These are phyloP conservation scores for Ephialtes manifestator DNA, from an alignment of 2,888 invertebrate species.

Conservation along the genomic window DNA sequence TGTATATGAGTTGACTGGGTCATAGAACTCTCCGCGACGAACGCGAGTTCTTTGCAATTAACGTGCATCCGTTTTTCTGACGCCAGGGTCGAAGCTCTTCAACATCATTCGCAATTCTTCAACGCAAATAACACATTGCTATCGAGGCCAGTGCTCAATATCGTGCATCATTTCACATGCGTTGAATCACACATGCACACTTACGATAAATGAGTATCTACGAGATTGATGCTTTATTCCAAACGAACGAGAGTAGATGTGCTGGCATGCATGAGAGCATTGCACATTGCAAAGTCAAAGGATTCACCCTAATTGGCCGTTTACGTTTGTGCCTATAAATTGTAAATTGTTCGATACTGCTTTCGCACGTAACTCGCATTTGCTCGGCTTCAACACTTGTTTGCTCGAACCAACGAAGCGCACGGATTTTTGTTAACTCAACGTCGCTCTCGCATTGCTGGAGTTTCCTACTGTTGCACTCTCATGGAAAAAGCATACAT, in stretches of 20 bases:
- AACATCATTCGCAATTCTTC: constrained; percentile 18
- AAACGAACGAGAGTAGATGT: constrained; percentile 11
- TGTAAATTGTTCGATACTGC: constrained; percentile 62
- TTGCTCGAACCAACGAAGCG: neutral
- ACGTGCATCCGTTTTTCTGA: constrained; percentile 11
- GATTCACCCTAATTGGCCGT: constrained; percentile 73
- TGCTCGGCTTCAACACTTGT: constrained; percentile 2
- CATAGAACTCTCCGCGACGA: constrained; percentile 22
- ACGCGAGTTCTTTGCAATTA: constrained; percentile 16
- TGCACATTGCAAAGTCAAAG: constrained; percentile 68
- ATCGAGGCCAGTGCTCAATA: constrained; percentile 8
- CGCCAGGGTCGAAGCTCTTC: constrained; percentile 19
- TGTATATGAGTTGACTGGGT: neutral
- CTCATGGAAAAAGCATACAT: no score
- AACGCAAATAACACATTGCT: neutral
- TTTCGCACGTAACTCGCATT: constrained; percentile 13
- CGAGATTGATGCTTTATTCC: constrained; percentile 27
- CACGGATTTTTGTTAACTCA: neutral
- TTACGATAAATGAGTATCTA: constrained; percentile 7
- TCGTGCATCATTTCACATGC: constrained; percentile 6
- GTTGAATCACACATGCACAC: constrained; percentile 11
- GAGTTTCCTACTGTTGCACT: neutral
- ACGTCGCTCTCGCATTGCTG: neutral
- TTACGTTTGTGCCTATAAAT: constrained; percentile 75
- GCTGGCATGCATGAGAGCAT: constrained; percentile 4